Percentiles rank a stretch among this genome's conserved stretches.
Evolutionary conservation across 92 coral and sea anemone species (phyloP).

Genomic region (Palythoa grandis): DNA sequence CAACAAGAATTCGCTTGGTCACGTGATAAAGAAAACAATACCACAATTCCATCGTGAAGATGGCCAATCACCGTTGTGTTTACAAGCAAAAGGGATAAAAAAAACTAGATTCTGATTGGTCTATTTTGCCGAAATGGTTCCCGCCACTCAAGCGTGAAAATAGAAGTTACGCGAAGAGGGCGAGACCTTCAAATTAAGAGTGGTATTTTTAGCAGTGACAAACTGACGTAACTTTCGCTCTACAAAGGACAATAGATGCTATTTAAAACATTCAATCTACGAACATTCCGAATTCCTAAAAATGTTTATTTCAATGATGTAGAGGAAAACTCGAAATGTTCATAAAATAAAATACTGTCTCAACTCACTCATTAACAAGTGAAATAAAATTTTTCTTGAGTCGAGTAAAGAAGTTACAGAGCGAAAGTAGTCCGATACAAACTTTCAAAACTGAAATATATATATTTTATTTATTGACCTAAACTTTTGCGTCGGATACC

Average conservation of each 20-base stretch:
- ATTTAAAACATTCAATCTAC: neutral
- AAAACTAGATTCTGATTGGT: conserved; percentile 1
- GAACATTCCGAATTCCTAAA: neutral
- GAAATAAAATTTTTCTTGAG: no score
- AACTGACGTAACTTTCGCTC: neutral
- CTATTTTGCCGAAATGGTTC: neutral
- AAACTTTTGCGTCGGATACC: no score
- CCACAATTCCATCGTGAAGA: neutral
- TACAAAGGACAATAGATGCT: neutral
- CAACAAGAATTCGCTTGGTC: conserved; percentile 13
- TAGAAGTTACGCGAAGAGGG: conserved; percentile 19
- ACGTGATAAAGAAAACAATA: conserved; percentile 27
- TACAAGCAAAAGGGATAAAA: neutral
- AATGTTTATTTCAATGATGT: neutral
- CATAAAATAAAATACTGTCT: neutral
- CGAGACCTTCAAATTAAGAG: no score
- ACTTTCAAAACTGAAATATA: no score
- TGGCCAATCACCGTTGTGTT: conserved; percentile 20
- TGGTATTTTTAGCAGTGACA: conserved; percentile 38
- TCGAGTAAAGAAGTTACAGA: no score
- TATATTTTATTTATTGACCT: no score
- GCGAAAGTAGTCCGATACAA: no score
- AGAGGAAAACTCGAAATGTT: neutral
- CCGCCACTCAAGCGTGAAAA: conserved; percentile 41
- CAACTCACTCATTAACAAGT: no score